phyloP scores from a whole-genome alignment of 2,888 invertebrate genomes.

The Gari tellinella region DNA sequence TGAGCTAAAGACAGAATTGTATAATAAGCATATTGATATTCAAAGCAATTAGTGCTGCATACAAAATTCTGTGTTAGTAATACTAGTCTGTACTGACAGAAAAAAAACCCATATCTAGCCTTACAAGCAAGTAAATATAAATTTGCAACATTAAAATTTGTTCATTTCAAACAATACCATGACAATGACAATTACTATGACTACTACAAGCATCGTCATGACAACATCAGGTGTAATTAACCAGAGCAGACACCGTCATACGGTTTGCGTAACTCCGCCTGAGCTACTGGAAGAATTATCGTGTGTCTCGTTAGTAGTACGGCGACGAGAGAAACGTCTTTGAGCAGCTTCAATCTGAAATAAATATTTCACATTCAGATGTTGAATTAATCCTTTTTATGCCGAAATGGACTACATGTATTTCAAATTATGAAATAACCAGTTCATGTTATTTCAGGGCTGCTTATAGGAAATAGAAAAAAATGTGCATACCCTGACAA shows the following conservation, averaged over 20 bases:
- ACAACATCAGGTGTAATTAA: constrained; percentile 74
- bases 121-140: neutral
- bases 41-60: too few relatives aligned
- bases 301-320: constrained; percentile 26
- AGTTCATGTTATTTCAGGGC: too few relatives aligned
- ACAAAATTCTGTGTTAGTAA: too few relatives aligned
- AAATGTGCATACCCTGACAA: too few relatives aligned
- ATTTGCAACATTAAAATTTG: constrained; percentile 47
- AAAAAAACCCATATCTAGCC: too few relatives aligned
- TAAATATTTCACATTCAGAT: constrained; percentile 4
- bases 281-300: constrained; percentile 6
- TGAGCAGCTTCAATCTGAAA: constrained; percentile 72
- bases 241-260: constrained; percentile 82
- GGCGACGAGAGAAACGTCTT: constrained; percentile 48
- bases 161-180: constrained; percentile 60
- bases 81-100: too few relatives aligned
- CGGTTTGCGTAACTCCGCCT: constrained; percentile 56
- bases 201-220: constrained; percentile 63
- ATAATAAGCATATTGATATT: too few relatives aligned
- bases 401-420: too few relatives aligned
- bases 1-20: too few relatives aligned
- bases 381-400: neutral
- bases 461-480: too few relatives aligned
- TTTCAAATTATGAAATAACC: too few relatives aligned
- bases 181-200: constrained; percentile 57